phyloP scores from a whole-genome alignment of 2,888 invertebrate species.

The Thysanoteuthis rhombus region DNA sequence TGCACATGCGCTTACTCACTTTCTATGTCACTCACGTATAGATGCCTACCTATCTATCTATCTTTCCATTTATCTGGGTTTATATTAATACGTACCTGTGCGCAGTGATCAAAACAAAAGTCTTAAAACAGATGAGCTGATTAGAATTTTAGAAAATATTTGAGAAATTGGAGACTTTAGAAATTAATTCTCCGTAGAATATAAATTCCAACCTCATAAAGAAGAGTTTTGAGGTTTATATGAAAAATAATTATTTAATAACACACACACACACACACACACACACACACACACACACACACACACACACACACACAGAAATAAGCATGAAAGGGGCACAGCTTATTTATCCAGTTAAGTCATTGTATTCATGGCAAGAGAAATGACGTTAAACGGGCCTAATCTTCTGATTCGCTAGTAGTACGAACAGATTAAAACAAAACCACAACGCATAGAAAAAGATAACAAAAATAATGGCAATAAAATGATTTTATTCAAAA shows the following conservation, averaged over 20 bases:
- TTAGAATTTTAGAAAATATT: background rate
- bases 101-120: background rate
- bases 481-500: background rate
- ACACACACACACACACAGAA: background rate
- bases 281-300: background rate
- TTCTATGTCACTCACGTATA: no score
- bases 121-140: background rate
- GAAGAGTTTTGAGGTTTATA: background rate
- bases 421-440: constrained; percentile 1
- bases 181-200: background rate
- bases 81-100: background rate
- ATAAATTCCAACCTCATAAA: constrained; percentile 12
- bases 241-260: background rate
- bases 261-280: background rate
- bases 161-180: background rate
- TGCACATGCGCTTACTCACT: no score
- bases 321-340: background rate
- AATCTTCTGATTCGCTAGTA: background rate
- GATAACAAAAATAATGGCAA: background rate
- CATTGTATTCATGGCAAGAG: background rate
- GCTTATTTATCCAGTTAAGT: background rate
- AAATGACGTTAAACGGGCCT: constrained; percentile 12
- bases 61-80: no score
- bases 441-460: no score
- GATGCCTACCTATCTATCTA: no score